Conservation (phyloP, 2,797 vertebrate genomes). For the Strix occidentalis region DNA sequence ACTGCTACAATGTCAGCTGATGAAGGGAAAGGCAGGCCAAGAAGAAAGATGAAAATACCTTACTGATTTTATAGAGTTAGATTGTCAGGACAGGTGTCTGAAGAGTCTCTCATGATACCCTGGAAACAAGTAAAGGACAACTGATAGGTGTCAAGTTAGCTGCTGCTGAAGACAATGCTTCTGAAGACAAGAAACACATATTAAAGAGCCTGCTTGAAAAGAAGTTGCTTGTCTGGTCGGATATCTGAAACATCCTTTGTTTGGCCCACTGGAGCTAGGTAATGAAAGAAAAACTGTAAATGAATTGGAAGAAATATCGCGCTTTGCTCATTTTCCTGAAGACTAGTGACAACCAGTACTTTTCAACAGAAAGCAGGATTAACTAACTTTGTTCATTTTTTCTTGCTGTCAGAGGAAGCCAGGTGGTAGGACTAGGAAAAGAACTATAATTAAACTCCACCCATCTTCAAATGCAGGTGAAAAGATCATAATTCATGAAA, state of each 20-base stretch:
- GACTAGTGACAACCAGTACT: neutral
- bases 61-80: neutral
- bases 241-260: neutral
- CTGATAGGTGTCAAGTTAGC: neutral
- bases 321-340: neutral
- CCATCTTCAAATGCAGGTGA: neutral
- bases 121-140: neutral
- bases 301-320: neutral
- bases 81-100: neutral
- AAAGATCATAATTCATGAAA: neutral
- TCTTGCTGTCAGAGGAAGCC: neutral
- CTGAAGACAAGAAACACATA: neutral
- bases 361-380: neutral
- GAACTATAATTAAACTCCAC: slow-evolving; percentile 41
- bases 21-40: neutral
- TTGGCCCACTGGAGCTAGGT: neutral
- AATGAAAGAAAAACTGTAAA: neutral
- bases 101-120: neutral
- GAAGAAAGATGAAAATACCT: neutral
- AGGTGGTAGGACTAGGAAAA: neutral
- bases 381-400: neutral
- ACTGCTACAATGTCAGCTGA: neutral
- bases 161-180: neutral
- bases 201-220: neutral
- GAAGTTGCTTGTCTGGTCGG: neutral